Percentiles rank a stretch among this genome's conserved stretches.
Conservation (phyloP, 1,140 invertebrate species). For the Hyles euphorbiae region DNA sequence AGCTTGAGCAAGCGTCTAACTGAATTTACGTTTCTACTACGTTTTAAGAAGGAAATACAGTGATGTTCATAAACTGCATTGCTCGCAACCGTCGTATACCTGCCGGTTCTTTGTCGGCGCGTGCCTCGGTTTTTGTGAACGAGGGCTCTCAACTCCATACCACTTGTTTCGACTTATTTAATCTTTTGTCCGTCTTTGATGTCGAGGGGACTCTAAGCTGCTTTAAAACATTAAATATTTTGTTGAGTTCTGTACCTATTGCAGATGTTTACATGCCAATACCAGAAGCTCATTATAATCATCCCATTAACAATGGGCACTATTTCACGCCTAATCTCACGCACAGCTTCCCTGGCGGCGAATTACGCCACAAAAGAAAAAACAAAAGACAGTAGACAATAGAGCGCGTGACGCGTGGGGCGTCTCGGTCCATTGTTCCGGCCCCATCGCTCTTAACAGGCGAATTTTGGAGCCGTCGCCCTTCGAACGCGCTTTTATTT, state of each 20-base stretch:
- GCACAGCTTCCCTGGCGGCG: slow-evolving; percentile 25
- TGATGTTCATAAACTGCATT: too few relatives aligned
- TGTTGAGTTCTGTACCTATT: too few relatives aligned
- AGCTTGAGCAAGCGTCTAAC: too few relatives aligned
- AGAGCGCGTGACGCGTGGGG: slow-evolving; percentile 37
- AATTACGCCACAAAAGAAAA: slow-evolving; percentile 44
- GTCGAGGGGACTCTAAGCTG: not conserved
- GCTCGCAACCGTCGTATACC: not conserved
- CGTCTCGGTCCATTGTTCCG: slow-evolving; percentile 39
- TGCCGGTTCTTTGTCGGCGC: slow-evolving; percentile 12
- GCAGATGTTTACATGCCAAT: not conserved
- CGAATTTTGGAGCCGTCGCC: slow-evolving; percentile 31
- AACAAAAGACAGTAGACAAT: slow-evolving; percentile 42
- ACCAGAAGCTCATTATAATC: slow-evolving; percentile 5
- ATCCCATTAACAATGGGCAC: slow-evolving; percentile 13
- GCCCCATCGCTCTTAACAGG: slow-evolving; percentile 35
- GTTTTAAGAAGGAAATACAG: too few relatives aligned
- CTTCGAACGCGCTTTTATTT: slow-evolving; percentile 29
- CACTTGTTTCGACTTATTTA: slow-evolving; percentile 40
- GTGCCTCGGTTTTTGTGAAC: slow-evolving; percentile 22
- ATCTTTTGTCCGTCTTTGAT: slow-evolving; percentile 22
- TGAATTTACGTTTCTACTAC: too few relatives aligned
- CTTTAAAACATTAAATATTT: too few relatives aligned
- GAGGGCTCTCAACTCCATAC: slow-evolving; percentile 4
- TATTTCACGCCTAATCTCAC: slow-evolving; percentile 37